Percentiles rank a stretch among this genome's conserved stretches.
Evolutionary conservation across 2,113 vertebrate species (phyloP).

Genomic region (Herpailurus yagouaroundi): DNA sequence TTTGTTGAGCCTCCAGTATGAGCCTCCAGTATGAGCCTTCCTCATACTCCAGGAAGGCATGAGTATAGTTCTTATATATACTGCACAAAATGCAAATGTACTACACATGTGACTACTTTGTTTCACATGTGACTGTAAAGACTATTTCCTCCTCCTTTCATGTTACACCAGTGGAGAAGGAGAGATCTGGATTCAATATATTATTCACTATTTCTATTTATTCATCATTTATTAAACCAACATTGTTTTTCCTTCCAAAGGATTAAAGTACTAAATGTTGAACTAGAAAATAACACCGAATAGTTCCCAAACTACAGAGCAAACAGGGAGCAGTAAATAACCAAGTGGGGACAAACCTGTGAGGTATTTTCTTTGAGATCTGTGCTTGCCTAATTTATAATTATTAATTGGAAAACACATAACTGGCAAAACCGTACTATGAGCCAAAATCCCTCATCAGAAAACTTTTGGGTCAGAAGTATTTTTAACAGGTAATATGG

Average conservation of each 20-base stretch:
- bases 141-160: background rate
- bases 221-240: background rate
- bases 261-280: background rate
- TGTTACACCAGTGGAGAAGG: background rate
- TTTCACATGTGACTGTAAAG: background rate
- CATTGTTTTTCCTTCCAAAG: background rate
- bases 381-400: background rate
- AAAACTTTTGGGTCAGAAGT: background rate
- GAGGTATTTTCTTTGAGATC: background rate
- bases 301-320: background rate
- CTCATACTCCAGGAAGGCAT: background rate
- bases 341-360: background rate
- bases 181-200: background rate
- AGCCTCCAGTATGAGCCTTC: too few relatives aligned
- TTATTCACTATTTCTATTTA: background rate
- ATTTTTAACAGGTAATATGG: background rate
- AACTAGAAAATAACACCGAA: conserved; percentile 9
- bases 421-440: background rate
- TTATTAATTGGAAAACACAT: conserved; percentile 4
- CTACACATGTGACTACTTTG: background rate
- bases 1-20: background rate
- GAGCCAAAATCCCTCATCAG: background rate
- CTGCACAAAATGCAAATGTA: background rate
- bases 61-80: background rate
- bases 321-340: too few relatives aligned